phyloP scores from a whole-genome alignment of 2,797 vertebrate species.

The Danio jaintianensis region DNA sequence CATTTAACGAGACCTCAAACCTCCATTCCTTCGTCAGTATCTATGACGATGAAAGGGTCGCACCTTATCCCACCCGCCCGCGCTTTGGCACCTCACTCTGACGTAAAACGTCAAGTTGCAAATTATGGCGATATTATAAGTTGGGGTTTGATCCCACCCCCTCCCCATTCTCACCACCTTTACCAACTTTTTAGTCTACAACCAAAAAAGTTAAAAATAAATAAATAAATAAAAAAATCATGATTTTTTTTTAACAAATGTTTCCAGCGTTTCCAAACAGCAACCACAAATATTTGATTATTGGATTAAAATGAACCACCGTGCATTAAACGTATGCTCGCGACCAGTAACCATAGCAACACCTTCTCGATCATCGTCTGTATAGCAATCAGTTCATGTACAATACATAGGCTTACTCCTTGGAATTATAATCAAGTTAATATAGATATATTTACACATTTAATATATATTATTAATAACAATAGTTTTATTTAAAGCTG shows the following conservation, averaged over 20 bases:
- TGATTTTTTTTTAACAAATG: no score
- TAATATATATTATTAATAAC: not conserved
- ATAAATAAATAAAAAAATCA: no score
- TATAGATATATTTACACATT: not conserved
- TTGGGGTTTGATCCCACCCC: not conserved
- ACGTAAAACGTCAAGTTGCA: not conserved
- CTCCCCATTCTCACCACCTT: no score
- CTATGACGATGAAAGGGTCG: constrained; percentile 43
- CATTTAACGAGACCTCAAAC: constrained; percentile 33
- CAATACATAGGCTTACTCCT: not conserved
- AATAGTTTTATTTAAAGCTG: no score
- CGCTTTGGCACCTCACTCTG: not conserved
- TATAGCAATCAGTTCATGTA: not conserved
- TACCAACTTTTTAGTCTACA: no score
- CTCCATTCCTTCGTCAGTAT: constrained; percentile 14
- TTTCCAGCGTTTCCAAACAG: not conserved
- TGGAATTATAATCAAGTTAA: not conserved
- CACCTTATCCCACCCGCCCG: not conserved
- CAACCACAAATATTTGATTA: not conserved
- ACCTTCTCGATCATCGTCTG: not conserved
- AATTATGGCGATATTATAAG: not conserved
- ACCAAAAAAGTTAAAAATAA: no score
- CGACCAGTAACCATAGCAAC: not conserved
- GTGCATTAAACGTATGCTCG: not conserved
- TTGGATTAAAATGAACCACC: not conserved